These are phyloP conservation scores for Pteronotus mesoamericanus DNA, from an alignment of 2,797 vertebrate genomes.

Conservation along the genomic window DNA sequence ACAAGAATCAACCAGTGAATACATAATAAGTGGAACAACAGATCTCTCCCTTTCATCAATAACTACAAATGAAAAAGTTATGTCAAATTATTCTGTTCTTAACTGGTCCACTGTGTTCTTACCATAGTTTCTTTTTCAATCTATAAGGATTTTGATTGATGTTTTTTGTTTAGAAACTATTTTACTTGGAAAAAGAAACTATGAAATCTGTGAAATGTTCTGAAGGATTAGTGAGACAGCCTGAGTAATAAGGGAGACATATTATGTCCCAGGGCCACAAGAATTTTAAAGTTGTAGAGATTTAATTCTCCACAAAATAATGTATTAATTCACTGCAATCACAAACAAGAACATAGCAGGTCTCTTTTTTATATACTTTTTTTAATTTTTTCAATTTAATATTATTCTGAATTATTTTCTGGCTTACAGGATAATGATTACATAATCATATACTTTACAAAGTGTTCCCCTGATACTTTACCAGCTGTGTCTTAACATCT, in stretches of 20 bases:
- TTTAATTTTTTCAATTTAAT: background rate
- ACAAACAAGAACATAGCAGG: background rate
- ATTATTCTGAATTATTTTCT: background rate
- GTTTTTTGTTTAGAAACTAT: conserved; percentile 33
- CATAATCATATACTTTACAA: background rate
- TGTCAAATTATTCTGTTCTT: background rate
- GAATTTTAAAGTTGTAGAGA: conserved; percentile 6
- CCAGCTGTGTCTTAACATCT: conserved; percentile 2
- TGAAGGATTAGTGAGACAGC: background rate
- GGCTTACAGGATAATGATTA: background rate
- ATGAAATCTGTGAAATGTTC: background rate
- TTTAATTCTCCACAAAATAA: conserved; percentile 32
- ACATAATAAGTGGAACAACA: too few relatives aligned
- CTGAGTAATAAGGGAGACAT: background rate
- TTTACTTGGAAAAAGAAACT: background rate
- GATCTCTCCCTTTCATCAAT: too few relatives aligned
- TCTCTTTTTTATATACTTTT: background rate
- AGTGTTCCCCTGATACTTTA: background rate
- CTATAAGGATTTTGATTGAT: conserved; percentile 2
- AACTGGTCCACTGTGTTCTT: background rate
- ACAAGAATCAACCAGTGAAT: too few relatives aligned
- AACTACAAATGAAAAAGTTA: background rate
- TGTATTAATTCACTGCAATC: background rate
- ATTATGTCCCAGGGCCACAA: background rate
- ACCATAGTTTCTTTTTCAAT: background rate